phyloP scores from a whole-genome alignment of 2,113 vertebrate genomes.

The Picathartes gymnocephalus region DNA sequence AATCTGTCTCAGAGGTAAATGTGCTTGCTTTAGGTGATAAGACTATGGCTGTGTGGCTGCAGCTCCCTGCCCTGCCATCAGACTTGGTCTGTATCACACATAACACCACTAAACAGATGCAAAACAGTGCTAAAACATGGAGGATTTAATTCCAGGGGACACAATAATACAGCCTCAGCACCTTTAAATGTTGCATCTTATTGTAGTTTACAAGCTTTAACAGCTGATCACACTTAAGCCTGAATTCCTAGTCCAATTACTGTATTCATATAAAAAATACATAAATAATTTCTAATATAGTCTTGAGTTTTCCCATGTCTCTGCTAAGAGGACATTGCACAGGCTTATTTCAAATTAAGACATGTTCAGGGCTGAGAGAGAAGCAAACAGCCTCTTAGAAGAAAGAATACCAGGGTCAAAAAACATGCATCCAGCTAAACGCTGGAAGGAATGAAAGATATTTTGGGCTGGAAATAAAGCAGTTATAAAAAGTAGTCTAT shows the following conservation, averaged over 20 bases:
- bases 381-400: neutral
- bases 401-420: neutral
- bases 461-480: neutral
- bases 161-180: neutral
- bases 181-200: neutral
- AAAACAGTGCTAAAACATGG: neutral
- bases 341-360: neutral
- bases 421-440: neutral
- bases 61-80: neutral
- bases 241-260: neutral
- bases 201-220: neutral
- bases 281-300: neutral
- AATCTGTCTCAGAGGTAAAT: neutral
- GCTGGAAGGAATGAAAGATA: neutral
- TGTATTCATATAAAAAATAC: neutral
- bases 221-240: neutral
- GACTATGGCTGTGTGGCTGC: fast-evolving
- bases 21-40: fast-evolving
- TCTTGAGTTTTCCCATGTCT: neutral
- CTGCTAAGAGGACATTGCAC: neutral
- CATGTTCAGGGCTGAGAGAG: neutral
- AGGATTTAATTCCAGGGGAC: neutral
- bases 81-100: neutral
- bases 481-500: neutral
- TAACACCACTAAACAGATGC: neutral